phyloP scores from a whole-genome alignment of 2,888 invertebrate species.

The Saturnia pavonia region DNA sequence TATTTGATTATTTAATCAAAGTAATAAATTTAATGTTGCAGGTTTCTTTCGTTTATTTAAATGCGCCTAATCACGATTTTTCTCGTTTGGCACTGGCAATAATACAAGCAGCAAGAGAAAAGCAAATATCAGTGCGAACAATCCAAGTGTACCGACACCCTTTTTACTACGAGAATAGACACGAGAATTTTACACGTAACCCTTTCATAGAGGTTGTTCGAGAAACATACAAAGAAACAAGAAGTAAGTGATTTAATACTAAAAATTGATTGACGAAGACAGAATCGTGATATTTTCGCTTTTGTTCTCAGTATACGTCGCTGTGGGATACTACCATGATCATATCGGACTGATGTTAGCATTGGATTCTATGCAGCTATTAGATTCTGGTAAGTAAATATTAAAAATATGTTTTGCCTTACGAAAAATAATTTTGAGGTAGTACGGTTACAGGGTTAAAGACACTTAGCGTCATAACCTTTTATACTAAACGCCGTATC shows the following conservation, averaged over 20 bases:
- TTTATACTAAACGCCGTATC: background rate
- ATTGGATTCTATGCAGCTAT: constrained; percentile 89
- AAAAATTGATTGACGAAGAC: background rate
- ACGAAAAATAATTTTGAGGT: background rate
- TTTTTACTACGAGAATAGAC: constrained; percentile 84
- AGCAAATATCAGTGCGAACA: constrained; percentile 87
- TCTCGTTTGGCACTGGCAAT: constrained; percentile 90
- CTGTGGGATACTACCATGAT: constrained; percentile 94
- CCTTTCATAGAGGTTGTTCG: constrained; percentile 92
- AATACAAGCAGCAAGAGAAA: constrained; percentile 85
- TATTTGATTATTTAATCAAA: constrained; percentile 15
- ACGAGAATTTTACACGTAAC: constrained; percentile 90
- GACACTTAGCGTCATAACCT: background rate
- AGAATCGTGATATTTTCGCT: constrained; percentile 4
- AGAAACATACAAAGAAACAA: constrained; percentile 91
- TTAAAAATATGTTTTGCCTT: background rate
- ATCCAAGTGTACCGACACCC: constrained; percentile 68
- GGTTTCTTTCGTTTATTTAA: constrained; percentile 92
- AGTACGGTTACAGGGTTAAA: background rate
- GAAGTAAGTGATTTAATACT: constrained; percentile 85
- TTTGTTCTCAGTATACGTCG: constrained; percentile 90
- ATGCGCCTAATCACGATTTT: constrained; percentile 88
- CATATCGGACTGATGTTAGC: constrained; percentile 95
- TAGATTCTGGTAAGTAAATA: constrained; percentile 85
- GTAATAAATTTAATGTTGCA: constrained; percentile 49